A percentile compares a stretch with the other conserved stretches of the same genome.
Evolutionary conservation across 30 jellyfish, hydroid and myxozoan species (phyloP).

Genomic region (Aurelia sp.): DNA sequence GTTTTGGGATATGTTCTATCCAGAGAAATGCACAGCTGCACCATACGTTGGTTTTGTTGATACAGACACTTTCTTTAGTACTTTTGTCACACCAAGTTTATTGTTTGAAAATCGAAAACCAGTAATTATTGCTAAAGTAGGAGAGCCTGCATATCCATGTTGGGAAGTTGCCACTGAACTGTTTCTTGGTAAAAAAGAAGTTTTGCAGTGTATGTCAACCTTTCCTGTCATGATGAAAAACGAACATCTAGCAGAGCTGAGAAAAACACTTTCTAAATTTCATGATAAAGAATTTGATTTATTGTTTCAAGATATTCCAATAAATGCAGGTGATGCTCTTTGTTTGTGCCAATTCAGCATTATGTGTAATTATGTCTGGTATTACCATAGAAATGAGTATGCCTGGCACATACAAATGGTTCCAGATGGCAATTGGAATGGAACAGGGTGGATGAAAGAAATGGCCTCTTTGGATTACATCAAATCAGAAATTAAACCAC

Average conservation of each 20-base stretch:
- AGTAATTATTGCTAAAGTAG: conserved; percentile 43
- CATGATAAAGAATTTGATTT: conserved; percentile 48
- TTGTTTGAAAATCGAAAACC: conserved; percentile 61
- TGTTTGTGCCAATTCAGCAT: conserved; percentile 62
- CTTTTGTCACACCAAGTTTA: conserved; percentile 60
- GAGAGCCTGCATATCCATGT: conserved; percentile 37
- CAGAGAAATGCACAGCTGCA: conserved; percentile 62
- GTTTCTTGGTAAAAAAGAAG: conserved; percentile 58
- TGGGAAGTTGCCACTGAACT: conserved; percentile 54
- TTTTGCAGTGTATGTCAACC: conserved; percentile 64
- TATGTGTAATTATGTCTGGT: conserved; percentile 75
- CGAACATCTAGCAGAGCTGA: conserved; percentile 50
- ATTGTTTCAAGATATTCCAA: conserved; percentile 55
- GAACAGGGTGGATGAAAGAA: conserved; percentile 23
- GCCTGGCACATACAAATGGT: conserved; percentile 67
- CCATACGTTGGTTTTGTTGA: conserved; percentile 76
- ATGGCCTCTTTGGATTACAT: conserved; percentile 41
- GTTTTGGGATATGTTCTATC: conserved; percentile 67
- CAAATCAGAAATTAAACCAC: conserved; percentile 25
- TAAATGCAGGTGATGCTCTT: conserved; percentile 29
- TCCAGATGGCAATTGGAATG: conserved; percentile 44
- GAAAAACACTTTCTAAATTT: conserved; percentile 21
- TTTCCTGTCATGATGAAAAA: conserved; percentile 74
- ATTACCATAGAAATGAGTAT: conserved; percentile 65
- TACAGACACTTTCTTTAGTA: conserved; percentile 66